Base-by-base conservation (phyloP, 2,797 vertebrate species). In the Anolis apletophallus region DNA sequence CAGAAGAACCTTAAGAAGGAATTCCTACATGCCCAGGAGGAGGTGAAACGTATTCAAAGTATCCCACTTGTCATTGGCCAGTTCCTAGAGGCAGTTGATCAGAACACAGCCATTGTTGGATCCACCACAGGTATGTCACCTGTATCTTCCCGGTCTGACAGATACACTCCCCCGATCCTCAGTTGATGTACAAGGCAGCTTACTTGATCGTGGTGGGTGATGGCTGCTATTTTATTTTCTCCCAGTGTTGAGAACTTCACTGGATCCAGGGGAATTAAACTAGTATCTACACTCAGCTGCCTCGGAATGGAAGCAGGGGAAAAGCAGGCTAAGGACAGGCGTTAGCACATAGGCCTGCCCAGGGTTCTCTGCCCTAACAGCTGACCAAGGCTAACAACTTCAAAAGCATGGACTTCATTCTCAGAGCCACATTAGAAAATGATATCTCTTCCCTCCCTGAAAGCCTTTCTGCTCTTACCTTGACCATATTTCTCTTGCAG, bases 1-100 rank as follows among this genome's bases (percentile, higher is more conserved):
- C 98, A 99, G 94, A 98, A 98, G 94, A 98, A 99, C 92, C 95
- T 99, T 54, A 98, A 99, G 95, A 99, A 99, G 91, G 98, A 99
- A 89, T 99, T 99, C 55, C 97, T 99, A 46, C 98, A 99, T 0
- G 98, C 98, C 8, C 98, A 99, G 95, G 98, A 99, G 94, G 98
- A 99, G 93, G 98, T 98, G 89, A 99, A 99, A 92, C 96, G 98
- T 85, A 99, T 99, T 95, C 98, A 99, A 96, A 99, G 98, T 95
- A 99, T 99, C 92, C 98, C 98, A 0, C 93, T 99, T 13, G 98
- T 99, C 88, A 99, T 99, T 7, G 98, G 98, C 3, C 98, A 99
- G 96, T 99, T 99, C 92, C 94, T 99, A 91, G 98, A 99, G 93
- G 98, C 98, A 14, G 98, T 99, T 12, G 98, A 99, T 91, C 98